A percentile compares a stretch with the other conserved stretches of the same genome.
These are phyloP conservation scores for Poliocrania exsul DNA, from an alignment of 2,797 vertebrate species.

Conservation along the genomic window DNA sequence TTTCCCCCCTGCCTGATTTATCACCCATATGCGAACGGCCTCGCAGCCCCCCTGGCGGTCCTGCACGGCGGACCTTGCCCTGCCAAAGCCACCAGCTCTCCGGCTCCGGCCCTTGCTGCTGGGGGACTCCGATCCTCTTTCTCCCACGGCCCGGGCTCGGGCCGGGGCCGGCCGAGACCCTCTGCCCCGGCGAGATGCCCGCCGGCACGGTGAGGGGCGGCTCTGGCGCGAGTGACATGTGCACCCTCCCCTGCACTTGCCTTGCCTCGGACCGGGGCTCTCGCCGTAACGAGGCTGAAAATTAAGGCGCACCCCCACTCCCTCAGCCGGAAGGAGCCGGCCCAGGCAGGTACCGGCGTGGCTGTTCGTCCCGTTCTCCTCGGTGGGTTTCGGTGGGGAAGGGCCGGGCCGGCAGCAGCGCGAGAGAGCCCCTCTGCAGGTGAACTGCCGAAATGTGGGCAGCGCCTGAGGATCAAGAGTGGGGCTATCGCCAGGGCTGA, in stretches of 20 bases:
- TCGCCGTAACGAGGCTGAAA: not conserved
- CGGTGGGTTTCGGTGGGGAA: not conserved
- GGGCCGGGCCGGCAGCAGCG: not conserved
- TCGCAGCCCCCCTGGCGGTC: not conserved
- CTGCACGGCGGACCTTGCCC: not conserved
- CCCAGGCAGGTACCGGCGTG: not conserved
- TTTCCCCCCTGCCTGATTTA: not conserved
- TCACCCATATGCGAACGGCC: not conserved
- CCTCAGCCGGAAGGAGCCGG: not conserved
- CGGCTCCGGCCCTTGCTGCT: not conserved
- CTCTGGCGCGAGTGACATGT: not conserved
- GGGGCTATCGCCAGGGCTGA: not conserved
- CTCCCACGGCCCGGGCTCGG: fast-evolving
- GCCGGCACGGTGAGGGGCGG: not conserved
- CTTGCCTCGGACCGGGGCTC: not conserved
- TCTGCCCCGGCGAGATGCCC: not conserved
- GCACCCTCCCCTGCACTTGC: not conserved
- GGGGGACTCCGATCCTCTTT: not conserved
- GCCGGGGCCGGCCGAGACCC: not conserved
- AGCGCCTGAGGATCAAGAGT: not conserved
- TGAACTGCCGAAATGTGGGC: not conserved
- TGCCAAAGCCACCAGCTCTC: not conserved
- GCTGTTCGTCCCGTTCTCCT: not conserved
- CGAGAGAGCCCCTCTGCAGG: not conserved
- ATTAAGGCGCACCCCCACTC: not conserved